Evolutionary conservation across 2,797 vertebrate genomes (phyloP), one percentile per base, ranked within the genome.

Genomic region (Luscinia luscinia): DNA sequence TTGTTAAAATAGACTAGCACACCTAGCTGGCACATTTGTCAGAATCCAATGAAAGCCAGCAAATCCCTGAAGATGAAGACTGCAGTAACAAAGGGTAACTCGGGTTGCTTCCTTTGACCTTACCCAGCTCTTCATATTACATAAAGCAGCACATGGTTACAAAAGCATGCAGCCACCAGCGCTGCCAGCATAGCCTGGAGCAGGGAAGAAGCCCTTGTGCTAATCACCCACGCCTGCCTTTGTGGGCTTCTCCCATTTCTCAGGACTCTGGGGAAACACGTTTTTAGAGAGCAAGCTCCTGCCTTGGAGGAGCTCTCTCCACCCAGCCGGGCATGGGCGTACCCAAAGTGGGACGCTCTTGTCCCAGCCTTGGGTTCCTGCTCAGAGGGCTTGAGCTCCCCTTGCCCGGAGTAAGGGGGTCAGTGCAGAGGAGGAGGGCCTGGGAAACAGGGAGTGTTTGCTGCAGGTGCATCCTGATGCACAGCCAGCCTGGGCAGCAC

Each of bases 261-360:
- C 3, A 1, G 28, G 58, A 57, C 20, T 7, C 15, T 2, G 3
- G 43, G 18, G 14, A 73, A 93, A 43, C 27, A 24, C 24, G 3
- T 48, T 92, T 58, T 26, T 23, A 20, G 9, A 28, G 58, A 12
- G 30, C 40, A 38, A 23, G 8, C 18, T 90, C 36, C 28, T 0
- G 1, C 10, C 3, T 40, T 9, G 32, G 15, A 5, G 0, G 9
- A 52, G 13, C 24, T 34, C 40, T 30, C 40, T 15, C 16, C 8
- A 1, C 13, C 28, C 0, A 0, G 54, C 27, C 27, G 18, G 38
- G 27, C 27, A 7, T 3, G 62, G 54, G 5, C 12, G 27, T 3
- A 20, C 18, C 40, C 55, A 34, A 5, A 15, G n/a, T 38, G 28
- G 23, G n/a, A 38, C 19, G 40, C 15, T 40, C 27, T 12, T 0